Base-by-base conservation (phyloP, 2,113 vertebrate species). In the Planiliza haematocheilus region DNA sequence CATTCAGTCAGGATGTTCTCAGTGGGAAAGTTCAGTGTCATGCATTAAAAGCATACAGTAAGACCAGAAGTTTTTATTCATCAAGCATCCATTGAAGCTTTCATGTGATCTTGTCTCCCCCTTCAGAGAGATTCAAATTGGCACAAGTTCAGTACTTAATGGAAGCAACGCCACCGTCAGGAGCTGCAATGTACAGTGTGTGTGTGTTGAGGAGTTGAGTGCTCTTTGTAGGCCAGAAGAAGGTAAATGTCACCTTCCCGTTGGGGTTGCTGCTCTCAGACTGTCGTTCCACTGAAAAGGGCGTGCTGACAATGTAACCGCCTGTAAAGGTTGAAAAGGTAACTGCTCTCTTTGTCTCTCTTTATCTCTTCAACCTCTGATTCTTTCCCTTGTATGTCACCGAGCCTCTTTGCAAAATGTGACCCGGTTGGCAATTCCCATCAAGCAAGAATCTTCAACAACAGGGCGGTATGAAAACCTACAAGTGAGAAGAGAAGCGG, bases 161-260 rank as follows among this genome's bases (percentile, higher is more conserved):
- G 68, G 69, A 81, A 70, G 61, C 48, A 52, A 2, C 60, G 64
- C 65, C 53, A 46, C 58, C 67, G 50, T 81, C 81, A 37, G 50
- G 50, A 51, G 65, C 69, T 42, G 24, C 36, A 56, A 43, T 37
- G 43, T 52, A 46, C 58, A 59, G 46, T 38, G 10, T 57, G 50
- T 46, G 61, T 39, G 55, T n/a, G n/a, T n/a, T n/a, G n/a, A n/a
- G n/a, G n/a, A n/a, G n/a, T n/a, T 52, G 48, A 65, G 70, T 63
- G 69, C 45, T 67, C 60, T 65, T 78, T 52, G 58, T 73, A 21
- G 67, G 61, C 61, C 56, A 59, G 16, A 43, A 59, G 61, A 76
- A 73, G 79, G 53, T 72, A 82, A 86, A 86, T 76, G 79, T 76
- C 83, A 82, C 67, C 76, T 79, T 76, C 46, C 79, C 63, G 24